Evolutionary conservation across 2,113 vertebrate genomes (phyloP).

Genomic region (Chionodraco myersi): DNA sequence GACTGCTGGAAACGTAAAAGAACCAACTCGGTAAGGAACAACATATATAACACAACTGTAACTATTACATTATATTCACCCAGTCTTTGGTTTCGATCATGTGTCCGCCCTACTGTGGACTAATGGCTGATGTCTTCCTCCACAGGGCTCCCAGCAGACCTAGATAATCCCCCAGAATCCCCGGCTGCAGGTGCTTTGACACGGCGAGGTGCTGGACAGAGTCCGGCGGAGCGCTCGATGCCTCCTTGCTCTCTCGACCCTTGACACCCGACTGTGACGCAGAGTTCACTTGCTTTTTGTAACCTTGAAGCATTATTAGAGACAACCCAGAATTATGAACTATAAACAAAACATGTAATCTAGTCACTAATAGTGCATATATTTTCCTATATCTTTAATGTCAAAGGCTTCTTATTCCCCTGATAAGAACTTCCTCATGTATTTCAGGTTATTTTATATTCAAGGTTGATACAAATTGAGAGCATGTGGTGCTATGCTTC

Average conservation of each 20-base stretch:
- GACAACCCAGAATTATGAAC: constrained; percentile 63
- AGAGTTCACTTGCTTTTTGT: constrained; percentile 73
- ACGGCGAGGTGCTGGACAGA: constrained; percentile 65
- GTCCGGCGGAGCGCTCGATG: constrained; percentile 65
- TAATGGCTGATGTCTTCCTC: constrained; percentile 19
- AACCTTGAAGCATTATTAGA: constrained; percentile 72
- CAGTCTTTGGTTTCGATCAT: background rate
- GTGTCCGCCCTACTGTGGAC: background rate
- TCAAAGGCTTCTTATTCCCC: constrained; percentile 96
- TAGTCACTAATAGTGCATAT: constrained; percentile 85
- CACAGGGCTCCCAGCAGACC: constrained; percentile 95
- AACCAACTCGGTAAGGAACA: constrained; percentile 93
- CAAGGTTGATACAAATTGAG: constrained; percentile 89
- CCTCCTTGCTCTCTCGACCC: constrained; percentile 70
- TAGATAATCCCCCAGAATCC: constrained; percentile 76
- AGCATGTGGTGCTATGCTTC: constrained; percentile 94
- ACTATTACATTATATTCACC: background rate
- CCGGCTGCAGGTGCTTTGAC: constrained; percentile 50
- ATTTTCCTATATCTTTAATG: constrained; percentile 88
- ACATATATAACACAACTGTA: background rate
- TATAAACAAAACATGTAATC: constrained; percentile 80
- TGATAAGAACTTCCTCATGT: constrained; percentile 81
- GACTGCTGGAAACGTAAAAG: constrained; percentile 99
- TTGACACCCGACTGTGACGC: constrained; percentile 81
- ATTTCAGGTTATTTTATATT: constrained; percentile 91